Percentiles rank a stretch among this genome's conserved stretches.
Conservation (phyloP, 2,797 vertebrate genomes). For the Menidia menidia region DNA sequence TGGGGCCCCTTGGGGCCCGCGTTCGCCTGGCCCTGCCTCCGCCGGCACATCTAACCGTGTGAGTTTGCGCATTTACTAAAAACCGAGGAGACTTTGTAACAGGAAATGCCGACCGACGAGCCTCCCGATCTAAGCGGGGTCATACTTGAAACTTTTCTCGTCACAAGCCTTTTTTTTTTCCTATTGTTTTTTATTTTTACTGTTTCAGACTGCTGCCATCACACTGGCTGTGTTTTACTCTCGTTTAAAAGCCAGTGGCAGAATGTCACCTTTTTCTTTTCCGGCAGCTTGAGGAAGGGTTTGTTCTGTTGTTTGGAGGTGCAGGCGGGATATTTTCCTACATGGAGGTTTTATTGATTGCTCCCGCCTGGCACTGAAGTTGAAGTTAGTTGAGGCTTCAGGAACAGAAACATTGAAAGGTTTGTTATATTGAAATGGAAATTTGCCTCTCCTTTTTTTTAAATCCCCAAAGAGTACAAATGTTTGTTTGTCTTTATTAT, state of each 20-base stretch:
- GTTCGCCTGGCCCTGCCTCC: too few species aligned
- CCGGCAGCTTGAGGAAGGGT: conserved; percentile 37
- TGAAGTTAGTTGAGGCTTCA: not conserved
- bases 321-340: conserved; percentile 44
- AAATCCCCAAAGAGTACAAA: not conserved
- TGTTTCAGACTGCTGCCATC: conserved; percentile 10
- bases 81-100: conserved; percentile 5
- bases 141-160: conserved; percentile 51
- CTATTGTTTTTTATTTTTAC: conserved; percentile 36
- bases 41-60: not conserved
- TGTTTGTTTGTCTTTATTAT: not conserved
- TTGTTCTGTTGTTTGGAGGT: conserved; percentile 14
- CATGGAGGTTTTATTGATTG: conserved; percentile 58
- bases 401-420: too few species aligned
- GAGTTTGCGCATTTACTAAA: conserved; percentile 20
- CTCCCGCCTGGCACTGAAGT: conserved; percentile 36
- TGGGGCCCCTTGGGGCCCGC: too few species aligned
- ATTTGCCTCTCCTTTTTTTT: not conserved
- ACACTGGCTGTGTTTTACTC: conserved; percentile 17
- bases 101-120: not conserved
- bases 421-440: not conserved
- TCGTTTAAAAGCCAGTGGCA: not conserved
- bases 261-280: not conserved
- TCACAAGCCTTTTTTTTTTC: conserved; percentile 8
- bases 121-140: conserved; percentile 27